phyloP scores from a whole-genome alignment of 1,140 invertebrate genomes.

The Drosophila pachea region DNA sequence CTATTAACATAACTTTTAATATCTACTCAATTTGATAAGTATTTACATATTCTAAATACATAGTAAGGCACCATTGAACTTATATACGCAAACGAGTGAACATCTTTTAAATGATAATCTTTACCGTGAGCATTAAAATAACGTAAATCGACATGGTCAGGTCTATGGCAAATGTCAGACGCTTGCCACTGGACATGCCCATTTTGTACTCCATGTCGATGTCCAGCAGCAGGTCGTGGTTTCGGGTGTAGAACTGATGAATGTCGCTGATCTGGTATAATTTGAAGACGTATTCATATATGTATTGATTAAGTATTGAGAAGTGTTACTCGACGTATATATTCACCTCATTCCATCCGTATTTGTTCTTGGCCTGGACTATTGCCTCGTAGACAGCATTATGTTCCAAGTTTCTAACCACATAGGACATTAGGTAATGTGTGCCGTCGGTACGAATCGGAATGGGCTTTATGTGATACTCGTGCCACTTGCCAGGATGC shows the following conservation, averaged over 20 bases:
- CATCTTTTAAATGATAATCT: slow-evolving; percentile 49
- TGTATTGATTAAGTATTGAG: too few species aligned
- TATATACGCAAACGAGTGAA: slow-evolving; percentile 51
- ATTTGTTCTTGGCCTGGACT: slow-evolving; percentile 84
- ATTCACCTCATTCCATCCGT: slow-evolving; percentile 83
- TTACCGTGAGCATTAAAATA: slow-evolving; percentile 38
- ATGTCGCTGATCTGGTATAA: slow-evolving; percentile 74
- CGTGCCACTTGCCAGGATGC: slow-evolving; percentile 81
- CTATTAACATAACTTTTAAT: slow-evolving; percentile 32
- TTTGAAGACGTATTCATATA: too few species aligned
- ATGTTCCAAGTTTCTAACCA: slow-evolving; percentile 80
- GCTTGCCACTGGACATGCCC: slow-evolving; percentile 62
- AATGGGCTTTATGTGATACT: slow-evolving; percentile 77
- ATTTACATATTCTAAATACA: slow-evolving; percentile 59
- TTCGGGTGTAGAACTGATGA: slow-evolving; percentile 78
- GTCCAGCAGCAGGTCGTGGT: slow-evolving; percentile 73
- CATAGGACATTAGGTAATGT: slow-evolving; percentile 80
- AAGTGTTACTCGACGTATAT: not conserved
- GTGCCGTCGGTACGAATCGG: slow-evolving; percentile 66
- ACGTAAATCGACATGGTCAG: slow-evolving; percentile 40
- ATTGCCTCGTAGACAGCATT: slow-evolving; percentile 84
- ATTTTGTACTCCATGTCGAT: slow-evolving; percentile 79
- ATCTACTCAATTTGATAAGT: slow-evolving; percentile 34
- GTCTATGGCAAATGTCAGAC: slow-evolving; percentile 24
- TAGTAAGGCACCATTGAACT: slow-evolving; percentile 72